phyloP scores from a whole-genome alignment of 2,113 vertebrate genomes.

The Oophaga pumilio region DNA sequence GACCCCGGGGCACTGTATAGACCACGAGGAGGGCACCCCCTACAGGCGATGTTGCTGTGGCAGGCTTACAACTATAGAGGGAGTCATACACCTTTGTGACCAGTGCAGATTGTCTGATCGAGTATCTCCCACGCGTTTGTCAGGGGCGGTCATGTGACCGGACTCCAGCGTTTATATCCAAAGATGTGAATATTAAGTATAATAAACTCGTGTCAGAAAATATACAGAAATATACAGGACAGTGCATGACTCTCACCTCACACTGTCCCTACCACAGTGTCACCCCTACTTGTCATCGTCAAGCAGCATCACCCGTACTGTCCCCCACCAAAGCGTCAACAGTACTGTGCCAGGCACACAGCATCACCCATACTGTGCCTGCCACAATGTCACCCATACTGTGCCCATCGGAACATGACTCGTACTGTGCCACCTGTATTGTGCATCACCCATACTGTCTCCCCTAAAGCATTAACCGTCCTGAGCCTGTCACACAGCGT shows the following conservation, averaged over 20 bases:
- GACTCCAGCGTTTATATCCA: neutral
- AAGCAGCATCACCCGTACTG: neutral
- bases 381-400: neutral
- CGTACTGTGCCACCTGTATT: neutral
- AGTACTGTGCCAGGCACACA: neutral
- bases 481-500: neutral
- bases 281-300: neutral
- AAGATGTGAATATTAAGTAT: conserved; percentile 8
- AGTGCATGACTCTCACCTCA: neutral
- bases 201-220: neutral
- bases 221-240: too few species aligned
- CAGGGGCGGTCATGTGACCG: neutral
- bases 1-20: too few species aligned
- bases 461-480: too few species aligned
- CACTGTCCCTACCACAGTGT: neutral
- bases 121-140: neutral
- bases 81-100: too few species aligned
- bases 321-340: neutral
- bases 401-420: neutral
- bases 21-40: too few species aligned
- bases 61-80: too few species aligned
- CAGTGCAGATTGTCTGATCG: too few species aligned
- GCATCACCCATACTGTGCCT: neutral
- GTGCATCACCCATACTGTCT: too few species aligned
- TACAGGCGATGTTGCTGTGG: too few species aligned